Conservation (phyloP, 1,140 invertebrate genomes). For the Leptopilina clavipes region DNA sequence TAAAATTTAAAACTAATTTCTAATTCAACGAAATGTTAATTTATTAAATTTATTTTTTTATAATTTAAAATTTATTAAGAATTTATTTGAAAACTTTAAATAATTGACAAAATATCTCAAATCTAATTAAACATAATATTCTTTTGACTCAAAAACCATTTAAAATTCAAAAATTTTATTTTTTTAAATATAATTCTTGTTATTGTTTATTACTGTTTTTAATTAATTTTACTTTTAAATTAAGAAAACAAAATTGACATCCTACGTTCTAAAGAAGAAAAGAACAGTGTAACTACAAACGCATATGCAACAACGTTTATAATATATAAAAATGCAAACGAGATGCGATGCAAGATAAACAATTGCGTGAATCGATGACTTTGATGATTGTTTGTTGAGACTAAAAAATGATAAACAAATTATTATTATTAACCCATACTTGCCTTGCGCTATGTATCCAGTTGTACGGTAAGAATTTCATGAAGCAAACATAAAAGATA, state of each 20-base stretch:
- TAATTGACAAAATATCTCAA: no score
- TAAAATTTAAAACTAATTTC: neutral
- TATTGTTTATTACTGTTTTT: no score
- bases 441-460: slow-evolving; percentile 73
- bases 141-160: no score
- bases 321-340: slow-evolving; percentile 12
- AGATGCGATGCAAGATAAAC: slow-evolving; percentile 44
- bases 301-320: slow-evolving; percentile 33
- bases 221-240: no score
- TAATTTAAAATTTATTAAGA: neutral
- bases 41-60: neutral
- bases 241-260: neutral
- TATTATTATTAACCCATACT: slow-evolving; percentile 63
- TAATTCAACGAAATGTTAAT: no score
- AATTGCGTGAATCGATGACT: slow-evolving; percentile 42
- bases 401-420: neutral
- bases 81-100: no score
- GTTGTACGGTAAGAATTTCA: slow-evolving; percentile 69
- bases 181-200: no score
- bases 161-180: neutral
- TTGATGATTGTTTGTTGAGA: slow-evolving; percentile 39
- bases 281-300: slow-evolving; percentile 4
- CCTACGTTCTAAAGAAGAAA: neutral
- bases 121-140: no score
- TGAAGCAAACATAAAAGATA: slow-evolving; percentile 65